These are phyloP conservation scores for Sipha maydis DNA, from an alignment of 2,888 invertebrate species.

Conservation along the genomic window DNA sequence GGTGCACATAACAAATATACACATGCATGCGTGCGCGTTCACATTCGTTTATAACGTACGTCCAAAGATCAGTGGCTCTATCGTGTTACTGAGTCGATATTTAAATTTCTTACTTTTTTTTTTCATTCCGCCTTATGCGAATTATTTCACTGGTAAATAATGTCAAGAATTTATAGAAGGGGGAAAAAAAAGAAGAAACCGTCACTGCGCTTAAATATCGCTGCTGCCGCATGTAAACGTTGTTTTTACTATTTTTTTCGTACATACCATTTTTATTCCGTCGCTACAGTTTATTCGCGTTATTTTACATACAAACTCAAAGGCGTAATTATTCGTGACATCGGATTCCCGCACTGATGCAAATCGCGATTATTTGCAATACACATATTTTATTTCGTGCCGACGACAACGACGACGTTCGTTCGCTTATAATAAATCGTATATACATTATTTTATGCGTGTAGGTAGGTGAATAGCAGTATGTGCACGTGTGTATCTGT, in stretches of 20 bases:
- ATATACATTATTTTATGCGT: constrained; percentile 20
- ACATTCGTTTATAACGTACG: not conserved
- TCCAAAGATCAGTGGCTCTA: not conserved
- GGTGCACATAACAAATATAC: not conserved
- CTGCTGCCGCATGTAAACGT: not conserved
- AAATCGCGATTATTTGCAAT: constrained; percentile 28
- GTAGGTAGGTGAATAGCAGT: not conserved
- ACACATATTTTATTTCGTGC: not conserved
- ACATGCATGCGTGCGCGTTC: not conserved
- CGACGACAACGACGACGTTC: not conserved
- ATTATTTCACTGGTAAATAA: not conserved
- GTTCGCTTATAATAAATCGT: constrained; percentile 29
- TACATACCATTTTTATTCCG: not conserved
- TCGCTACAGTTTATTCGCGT: not conserved
- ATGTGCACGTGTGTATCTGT: not conserved
- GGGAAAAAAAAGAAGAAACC: not conserved
- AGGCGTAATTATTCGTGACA: constrained; percentile 41
- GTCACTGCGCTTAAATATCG: constrained; percentile 28
- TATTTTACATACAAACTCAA: not conserved
- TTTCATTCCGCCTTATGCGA: not conserved
- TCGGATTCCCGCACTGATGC: constrained; percentile 41
- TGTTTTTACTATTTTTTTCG: not conserved
- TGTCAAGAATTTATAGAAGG: not conserved
- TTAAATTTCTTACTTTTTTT: constrained; percentile 1
- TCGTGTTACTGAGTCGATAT: not conserved